Evolutionary conservation across 1,140 invertebrate genomes (phyloP), one percentile per base, ranked within the genome.

Genomic region (Pristionchus pacificus): DNA sequence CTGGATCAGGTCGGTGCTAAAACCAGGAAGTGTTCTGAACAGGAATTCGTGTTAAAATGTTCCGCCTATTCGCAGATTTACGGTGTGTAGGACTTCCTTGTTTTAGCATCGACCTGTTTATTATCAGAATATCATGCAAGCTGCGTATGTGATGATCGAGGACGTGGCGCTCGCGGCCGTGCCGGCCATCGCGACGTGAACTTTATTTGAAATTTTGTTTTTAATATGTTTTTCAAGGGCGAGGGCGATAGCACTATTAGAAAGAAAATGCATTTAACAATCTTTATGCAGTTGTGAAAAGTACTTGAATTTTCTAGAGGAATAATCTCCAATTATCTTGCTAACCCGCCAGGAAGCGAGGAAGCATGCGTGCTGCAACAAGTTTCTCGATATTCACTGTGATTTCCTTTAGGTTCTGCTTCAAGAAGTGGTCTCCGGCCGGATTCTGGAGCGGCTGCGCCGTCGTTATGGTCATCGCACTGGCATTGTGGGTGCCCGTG

Each of bases 271-370:
- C 19, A 19, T 19, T 10, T 6, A 49, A 49, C 38, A 49, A 10
- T 49, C 38, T 49, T 49, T 19, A 10, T 19, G 38, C 38, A 10
- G 19, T 49, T 49, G 38, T 19, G 6, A 19, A 19, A 49, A 49
- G 6, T 19, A 19, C 6, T 49, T 10, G 38, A 19, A 10, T 49
- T 49, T 49, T 19, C 38, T 19, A 49, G 6, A 49, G 19, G 19
- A 10, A 49, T 49, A 6, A 19, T 10, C 6, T 49, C 19, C 19
- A 19, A 49, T 49, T 49, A 72, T 72, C 58, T 72, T 64, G 24
- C 63, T 63, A 33, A 72, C 66, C 58, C 70, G 65, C 57, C 25
- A 72, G 49, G 27, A 30, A 13, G 30, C n/a, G 19, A 25, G 13
- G 6, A 19, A 2, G 19, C 2, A 6, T 19, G 1, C 0, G 30